A percentile compares a stretch with the other conserved stretches of the same genome.
Conservation (phyloP, 2,888 invertebrate species). For the Idaea dimidiata region DNA sequence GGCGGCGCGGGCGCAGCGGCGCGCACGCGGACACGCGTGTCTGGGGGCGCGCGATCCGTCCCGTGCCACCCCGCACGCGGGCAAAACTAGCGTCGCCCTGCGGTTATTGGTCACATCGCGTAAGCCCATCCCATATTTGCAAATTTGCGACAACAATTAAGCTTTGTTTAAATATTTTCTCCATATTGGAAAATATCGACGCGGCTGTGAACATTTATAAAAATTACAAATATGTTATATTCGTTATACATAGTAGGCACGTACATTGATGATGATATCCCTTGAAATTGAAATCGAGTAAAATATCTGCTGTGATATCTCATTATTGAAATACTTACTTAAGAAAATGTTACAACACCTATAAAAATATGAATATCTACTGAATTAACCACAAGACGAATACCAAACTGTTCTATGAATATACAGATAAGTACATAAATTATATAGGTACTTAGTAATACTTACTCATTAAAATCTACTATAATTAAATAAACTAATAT, state of each 20-base stretch:
- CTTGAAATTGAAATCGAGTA: neutral
- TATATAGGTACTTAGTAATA: conserved; percentile 14
- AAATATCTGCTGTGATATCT: neutral
- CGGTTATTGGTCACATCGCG: conserved; percentile 87
- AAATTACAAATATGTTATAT: conserved; percentile 46
- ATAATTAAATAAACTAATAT: conserved; percentile 22
- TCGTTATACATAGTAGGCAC: conserved; percentile 24
- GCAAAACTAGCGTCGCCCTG: conserved; percentile 60
- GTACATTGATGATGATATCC: neutral
- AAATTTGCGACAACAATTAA: conserved; percentile 80
- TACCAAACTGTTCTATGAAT: neutral
- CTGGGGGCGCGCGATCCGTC: conserved; percentile 60
- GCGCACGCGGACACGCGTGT: conserved; percentile 13
- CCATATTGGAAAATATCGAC: conserved; percentile 63
- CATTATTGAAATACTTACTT: neutral
- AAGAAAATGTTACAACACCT: neutral
- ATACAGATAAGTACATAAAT: conserved; percentile 12
- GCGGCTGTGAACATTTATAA: conserved; percentile 79
- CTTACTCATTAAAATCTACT: conserved; percentile 5
- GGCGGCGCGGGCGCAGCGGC: conserved; percentile 70
- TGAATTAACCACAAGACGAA: neutral
- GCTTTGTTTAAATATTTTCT: conserved; percentile 70
- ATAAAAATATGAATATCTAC: neutral
- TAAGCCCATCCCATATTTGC: conserved; percentile 85
- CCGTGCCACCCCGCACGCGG: conserved; percentile 72